Percentiles rank a stretch among this genome's conserved stretches.
These are phyloP conservation scores for Desmophyllum pertusum DNA, from an alignment of 92 coral and sea anemone species.

Conservation along the genomic window DNA sequence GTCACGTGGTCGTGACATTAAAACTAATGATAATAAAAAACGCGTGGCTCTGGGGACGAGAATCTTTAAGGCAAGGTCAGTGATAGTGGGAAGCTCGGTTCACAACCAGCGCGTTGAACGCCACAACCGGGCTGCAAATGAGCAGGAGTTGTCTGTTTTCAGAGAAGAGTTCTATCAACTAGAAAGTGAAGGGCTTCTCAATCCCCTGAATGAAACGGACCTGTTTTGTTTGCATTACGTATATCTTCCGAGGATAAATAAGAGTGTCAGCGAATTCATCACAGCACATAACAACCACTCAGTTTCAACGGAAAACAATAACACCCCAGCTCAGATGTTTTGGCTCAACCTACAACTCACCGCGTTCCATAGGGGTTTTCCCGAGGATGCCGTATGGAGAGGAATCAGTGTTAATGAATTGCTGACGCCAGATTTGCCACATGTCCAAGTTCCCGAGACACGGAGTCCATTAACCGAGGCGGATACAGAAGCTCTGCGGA, in stretches of 20 bases:
- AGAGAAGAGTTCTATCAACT: slow-evolving; percentile 38
- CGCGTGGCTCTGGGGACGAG: no score
- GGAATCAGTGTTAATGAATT: slow-evolving; percentile 36
- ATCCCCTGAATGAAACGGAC: slow-evolving; percentile 57
- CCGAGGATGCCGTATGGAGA: slow-evolving; percentile 15
- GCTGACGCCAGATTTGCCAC: slow-evolving; percentile 17
- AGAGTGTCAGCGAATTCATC: slow-evolving; percentile 52
- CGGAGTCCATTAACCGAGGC: slow-evolving; percentile 9
- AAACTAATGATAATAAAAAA: no score
- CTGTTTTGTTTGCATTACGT: slow-evolving; percentile 62
- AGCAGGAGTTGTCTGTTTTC: slow-evolving; percentile 48
- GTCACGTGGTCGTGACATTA: no score
- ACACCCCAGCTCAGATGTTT: slow-evolving; percentile 62
- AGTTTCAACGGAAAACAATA: slow-evolving; percentile 55
- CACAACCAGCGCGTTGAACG: slow-evolving; percentile 69
- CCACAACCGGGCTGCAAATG: slow-evolving; percentile 54
- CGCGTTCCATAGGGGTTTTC: slow-evolving; percentile 22
- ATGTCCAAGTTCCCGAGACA: slow-evolving; percentile 28
- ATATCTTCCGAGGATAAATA: slow-evolving; percentile 57
- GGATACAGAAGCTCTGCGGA: slow-evolving; percentile 22
- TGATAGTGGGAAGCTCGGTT: slow-evolving; percentile 61
- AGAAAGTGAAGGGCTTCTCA: slow-evolving; percentile 47
- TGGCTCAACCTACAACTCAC: slow-evolving; percentile 40
- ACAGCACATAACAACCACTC: slow-evolving; percentile 63
- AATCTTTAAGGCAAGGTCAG: slow-evolving; percentile 25